Conservation (phyloP, 92 coral and sea anemone species). For the Scolanthus callimorphus region DNA sequence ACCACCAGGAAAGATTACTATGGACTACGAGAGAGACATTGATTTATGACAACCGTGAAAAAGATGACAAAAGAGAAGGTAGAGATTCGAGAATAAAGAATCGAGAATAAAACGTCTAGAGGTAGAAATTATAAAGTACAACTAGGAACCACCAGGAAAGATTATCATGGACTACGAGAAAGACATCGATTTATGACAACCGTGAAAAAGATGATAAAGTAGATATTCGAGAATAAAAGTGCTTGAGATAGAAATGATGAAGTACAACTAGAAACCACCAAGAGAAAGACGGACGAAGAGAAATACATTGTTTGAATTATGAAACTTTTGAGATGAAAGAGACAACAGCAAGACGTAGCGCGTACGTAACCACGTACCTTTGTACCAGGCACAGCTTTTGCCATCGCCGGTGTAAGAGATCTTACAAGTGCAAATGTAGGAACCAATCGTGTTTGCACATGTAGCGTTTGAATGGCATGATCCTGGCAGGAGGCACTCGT, state of each 20-base stretch:
- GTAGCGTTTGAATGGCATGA: constrained; percentile 82
- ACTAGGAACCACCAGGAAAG: background rate
- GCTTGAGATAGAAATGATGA: background rate
- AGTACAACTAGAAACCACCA: background rate
- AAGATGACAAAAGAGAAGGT: background rate
- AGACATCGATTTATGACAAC: background rate
- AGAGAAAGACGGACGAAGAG: background rate
- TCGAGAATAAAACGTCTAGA: background rate
- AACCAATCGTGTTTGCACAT: constrained; percentile 71
- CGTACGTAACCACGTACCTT: constrained; percentile 38
- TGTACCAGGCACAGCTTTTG: constrained; percentile 69
- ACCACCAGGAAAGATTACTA: background rate
- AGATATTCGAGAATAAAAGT: background rate
- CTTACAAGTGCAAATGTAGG: constrained; percentile 74
- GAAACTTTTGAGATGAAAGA: background rate
- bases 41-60: background rate
- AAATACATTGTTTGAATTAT: no score
- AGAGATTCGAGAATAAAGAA: background rate
- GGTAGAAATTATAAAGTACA: background rate
- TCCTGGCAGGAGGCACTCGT: constrained; percentile 60
- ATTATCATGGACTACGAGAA: background rate
- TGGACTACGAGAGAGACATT: no score
- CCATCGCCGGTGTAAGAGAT: constrained; percentile 81
- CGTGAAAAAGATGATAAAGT: background rate
- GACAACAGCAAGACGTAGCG: background rate